phyloP scores from a whole-genome alignment of 1,140 invertebrate species.

The Macrobrachium rosenbergii region DNA sequence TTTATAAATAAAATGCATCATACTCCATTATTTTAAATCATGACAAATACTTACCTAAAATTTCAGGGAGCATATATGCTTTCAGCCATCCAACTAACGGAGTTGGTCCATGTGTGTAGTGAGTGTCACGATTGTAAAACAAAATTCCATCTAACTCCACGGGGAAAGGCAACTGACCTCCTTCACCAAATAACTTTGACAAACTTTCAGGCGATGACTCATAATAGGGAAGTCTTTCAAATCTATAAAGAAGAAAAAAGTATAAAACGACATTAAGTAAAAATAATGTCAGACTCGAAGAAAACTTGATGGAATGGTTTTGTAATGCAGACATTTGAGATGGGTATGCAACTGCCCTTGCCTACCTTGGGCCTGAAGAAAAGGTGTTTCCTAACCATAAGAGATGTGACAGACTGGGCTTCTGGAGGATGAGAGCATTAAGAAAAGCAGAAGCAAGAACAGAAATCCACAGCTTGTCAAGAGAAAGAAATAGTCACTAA shows the following conservation, averaged over 20 bases:
- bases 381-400: no score
- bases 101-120: slow-evolving; percentile 83
- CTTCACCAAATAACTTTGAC: slow-evolving; percentile 21
- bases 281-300: background rate
- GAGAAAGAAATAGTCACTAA: no score
- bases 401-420: no score
- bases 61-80: slow-evolving; percentile 87
- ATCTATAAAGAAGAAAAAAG: slow-evolving; percentile 41
- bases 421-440: no score
- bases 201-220: slow-evolving; percentile 35
- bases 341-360: no score
- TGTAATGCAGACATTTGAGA: no score
- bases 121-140: slow-evolving; percentile 84
- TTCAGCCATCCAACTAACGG: slow-evolving; percentile 92
- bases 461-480: no score
- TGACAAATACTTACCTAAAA: slow-evolving; percentile 73
- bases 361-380: no score
- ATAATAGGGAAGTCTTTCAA: slow-evolving; percentile 48
- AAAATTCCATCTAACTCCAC: slow-evolving; percentile 80
- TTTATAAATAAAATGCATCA: background rate
- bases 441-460: no score
- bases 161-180: slow-evolving; percentile 24
- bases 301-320: no score
- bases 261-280: background rate
- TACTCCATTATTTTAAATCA: background rate